Base-by-base conservation (phyloP, 2,113 vertebrate species). In the Gymnobelideus leadbeateri region DNA sequence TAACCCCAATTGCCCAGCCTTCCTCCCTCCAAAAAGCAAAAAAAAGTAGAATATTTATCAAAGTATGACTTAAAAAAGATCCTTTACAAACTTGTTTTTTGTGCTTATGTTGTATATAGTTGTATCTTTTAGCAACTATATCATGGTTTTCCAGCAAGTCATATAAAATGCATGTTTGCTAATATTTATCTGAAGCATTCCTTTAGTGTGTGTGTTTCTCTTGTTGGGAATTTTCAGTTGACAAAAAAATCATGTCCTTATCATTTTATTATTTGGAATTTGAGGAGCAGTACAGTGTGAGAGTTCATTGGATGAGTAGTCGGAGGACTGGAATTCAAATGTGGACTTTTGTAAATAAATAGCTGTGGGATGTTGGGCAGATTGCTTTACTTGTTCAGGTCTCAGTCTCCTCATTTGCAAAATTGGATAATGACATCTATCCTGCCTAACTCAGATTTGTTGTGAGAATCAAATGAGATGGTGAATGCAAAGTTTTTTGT, bases 21-120 rank as follows among this genome's bases (percentile, higher is more conserved):
- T 49, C 47, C 47, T 49, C 47, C 47, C 47, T 49, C 47, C 47
- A 49, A 49, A 49, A 49, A 49, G 47, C 2, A 49, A 49, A 49
- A 49, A 49, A 49, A 49, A 97, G 99, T 99, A 99, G 0, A 96
- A 91, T 54, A 94, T 55, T 92, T 50, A 94, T 95, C 94, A 90
- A 93, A 95, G 77, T 95, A 94, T 19, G 95, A 92, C 92, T 92
- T 95, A 9, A 2, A 25, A 93, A 92, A 93, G 1, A 26, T 68
- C 28, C 1, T 77, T 97, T 96, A 93, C 92, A 96, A 93, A 91
- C 91, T 61, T 89, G 4, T 31, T 96, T 2, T 93, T 57, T 92
- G 92, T 94, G 46, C 53, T 96, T 93, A 0, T 92, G 57, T 21
- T 95, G 21, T 51, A 8, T 96, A 68, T 23, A 92, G 90, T 46